Conservation (phyloP, 2,797 vertebrate genomes). For the Gila robusta region DNA sequence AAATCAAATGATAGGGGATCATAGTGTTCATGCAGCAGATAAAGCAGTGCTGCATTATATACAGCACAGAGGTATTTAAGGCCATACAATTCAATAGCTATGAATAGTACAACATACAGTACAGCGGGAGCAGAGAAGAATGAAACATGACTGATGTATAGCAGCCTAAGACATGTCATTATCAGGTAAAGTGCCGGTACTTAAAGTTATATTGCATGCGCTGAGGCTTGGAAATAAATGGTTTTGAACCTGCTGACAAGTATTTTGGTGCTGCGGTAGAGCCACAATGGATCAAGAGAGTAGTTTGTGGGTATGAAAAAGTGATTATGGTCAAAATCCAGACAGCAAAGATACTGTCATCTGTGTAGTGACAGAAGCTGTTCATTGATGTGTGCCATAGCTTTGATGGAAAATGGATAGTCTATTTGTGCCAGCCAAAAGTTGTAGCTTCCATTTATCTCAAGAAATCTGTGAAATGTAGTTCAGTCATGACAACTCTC, state of each 20-base stretch:
- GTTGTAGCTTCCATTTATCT: not conserved
- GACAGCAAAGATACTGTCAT: not conserved
- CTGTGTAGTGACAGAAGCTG: not conserved
- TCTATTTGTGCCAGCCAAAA: not conserved
- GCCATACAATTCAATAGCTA: not conserved
- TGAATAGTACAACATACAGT: not conserved
- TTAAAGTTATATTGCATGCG: conserved; percentile 19
- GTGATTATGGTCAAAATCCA: not conserved
- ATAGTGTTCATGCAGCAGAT: not conserved
- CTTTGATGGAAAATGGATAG: not conserved
- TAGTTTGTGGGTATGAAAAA: not conserved
- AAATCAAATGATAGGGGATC: not conserved
- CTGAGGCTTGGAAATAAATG: conserved; percentile 14
- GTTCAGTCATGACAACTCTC: too few species aligned
- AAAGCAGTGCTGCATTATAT: not conserved
- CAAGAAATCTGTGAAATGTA: not conserved
- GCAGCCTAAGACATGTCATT: conserved; percentile 27
- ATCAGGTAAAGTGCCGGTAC: not conserved
- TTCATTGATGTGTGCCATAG: not conserved
- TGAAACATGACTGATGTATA: conserved; percentile 32
- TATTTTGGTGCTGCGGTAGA: not conserved
- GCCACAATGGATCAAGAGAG: not conserved
- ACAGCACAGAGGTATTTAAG: not conserved
- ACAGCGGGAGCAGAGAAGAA: not conserved
- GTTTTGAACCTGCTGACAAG: conserved; percentile 8